phyloP scores from a whole-genome alignment of 2,113 vertebrate species.

The Neotragus moschatus region DNA sequence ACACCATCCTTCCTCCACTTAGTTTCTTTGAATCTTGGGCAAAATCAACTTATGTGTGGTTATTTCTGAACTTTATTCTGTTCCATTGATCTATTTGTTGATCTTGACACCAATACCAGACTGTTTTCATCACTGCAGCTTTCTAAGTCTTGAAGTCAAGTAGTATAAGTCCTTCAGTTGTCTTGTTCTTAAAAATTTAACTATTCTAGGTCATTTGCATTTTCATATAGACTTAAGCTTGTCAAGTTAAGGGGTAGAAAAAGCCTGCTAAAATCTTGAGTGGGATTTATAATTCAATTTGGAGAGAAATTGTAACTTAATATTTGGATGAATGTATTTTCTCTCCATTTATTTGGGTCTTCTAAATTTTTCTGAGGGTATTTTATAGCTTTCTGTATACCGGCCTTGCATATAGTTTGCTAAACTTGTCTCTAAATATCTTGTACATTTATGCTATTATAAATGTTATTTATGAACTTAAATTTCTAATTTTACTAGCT shows the following conservation, averaged over 20 bases:
- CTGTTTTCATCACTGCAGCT: not conserved
- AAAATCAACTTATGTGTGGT: not conserved
- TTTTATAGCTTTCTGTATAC: not conserved
- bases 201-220: not conserved
- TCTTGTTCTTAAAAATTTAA: not conserved
- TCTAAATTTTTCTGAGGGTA: not conserved
- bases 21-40: not conserved
- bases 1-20: not conserved
- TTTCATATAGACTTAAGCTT: not conserved
- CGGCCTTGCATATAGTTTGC: not conserved
- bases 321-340: not conserved
- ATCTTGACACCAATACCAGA: not conserved
- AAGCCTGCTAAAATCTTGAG: not conserved
- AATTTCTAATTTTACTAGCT: not conserved
- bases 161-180: not conserved
- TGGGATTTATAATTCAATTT: not conserved
- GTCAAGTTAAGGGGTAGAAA: not conserved
- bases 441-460: not conserved
- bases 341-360: not conserved
- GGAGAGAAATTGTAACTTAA: not conserved
- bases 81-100: not conserved
- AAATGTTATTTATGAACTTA: not conserved
- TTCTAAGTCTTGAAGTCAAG: not conserved
- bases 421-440: not conserved
- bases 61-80: not conserved